Percentiles rank a stretch among this genome's conserved stretches.
Evolutionary conservation across 2,888 invertebrate species (phyloP).

Genomic region (Himalopsyche anomala): DNA sequence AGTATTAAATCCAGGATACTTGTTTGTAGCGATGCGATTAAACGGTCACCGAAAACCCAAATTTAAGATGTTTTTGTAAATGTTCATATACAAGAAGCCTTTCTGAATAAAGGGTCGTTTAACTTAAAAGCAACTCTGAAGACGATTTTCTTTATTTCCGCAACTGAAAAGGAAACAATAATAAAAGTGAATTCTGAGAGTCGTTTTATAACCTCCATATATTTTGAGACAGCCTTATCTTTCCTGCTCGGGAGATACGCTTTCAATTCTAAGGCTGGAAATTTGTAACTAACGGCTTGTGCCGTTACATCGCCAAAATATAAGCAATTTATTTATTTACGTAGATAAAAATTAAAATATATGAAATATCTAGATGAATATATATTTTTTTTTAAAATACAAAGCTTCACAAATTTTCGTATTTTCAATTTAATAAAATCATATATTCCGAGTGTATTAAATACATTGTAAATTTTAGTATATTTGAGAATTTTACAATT

Average conservation of each 20-base stretch:
- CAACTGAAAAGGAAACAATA: constrained; percentile 39
- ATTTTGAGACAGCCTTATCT: constrained; percentile 32
- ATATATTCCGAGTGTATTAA: no score
- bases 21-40: neutral
- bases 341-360: no score
- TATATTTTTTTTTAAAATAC: no score
- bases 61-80: constrained; percentile 24
- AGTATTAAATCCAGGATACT: neutral
- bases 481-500: no score
- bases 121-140: constrained; percentile 26
- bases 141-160: constrained; percentile 28
- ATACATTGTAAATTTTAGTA: no score
- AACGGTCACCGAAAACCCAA: neutral
- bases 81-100: constrained; percentile 2
- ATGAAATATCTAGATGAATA: no score
- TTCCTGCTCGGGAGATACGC: constrained; percentile 20
- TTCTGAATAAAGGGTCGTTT: constrained; percentile 1
- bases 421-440: no score
- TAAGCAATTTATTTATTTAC: neutral
- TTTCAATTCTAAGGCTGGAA: constrained; percentile 4
- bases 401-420: no score
- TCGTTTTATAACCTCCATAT: constrained; percentile 49
- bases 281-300: constrained; percentile 28
- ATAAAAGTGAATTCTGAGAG: constrained; percentile 45
- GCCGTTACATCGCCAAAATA: neutral